phyloP scores from a whole-genome alignment of 1,140 invertebrate species.

The Papilio polytes region DNA sequence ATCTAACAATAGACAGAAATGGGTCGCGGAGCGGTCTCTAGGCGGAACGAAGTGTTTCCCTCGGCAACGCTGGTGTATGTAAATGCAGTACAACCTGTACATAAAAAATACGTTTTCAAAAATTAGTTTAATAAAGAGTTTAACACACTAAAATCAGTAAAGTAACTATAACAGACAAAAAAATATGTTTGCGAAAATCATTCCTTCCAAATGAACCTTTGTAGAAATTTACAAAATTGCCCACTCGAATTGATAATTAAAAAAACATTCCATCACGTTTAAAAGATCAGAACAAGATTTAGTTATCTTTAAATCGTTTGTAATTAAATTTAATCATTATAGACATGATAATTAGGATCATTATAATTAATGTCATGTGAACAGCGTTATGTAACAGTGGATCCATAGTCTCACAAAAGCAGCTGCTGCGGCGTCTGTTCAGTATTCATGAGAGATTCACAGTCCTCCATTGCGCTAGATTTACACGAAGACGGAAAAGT shows the following conservation, averaged over 20 bases:
- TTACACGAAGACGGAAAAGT: too few relatives aligned
- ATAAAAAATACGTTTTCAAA: background rate
- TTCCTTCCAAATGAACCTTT: background rate
- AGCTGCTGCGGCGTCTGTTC: constrained; percentile 44
- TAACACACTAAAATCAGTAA: background rate
- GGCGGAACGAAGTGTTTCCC: constrained; percentile 11
- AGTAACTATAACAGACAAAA: background rate
- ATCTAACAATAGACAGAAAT: constrained; percentile 36
- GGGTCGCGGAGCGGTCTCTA: constrained; percentile 34
- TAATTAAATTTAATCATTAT: background rate
- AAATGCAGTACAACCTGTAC: background rate
- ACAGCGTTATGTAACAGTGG: background rate
- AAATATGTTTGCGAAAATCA: too few relatives aligned
- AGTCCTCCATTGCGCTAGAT: constrained; percentile 43
- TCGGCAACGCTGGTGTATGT: background rate
- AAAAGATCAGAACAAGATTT: background rate
- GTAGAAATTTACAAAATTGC: background rate
- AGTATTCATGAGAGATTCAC: constrained; percentile 69
- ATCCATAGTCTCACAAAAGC: constrained; percentile 7
- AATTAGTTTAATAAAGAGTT: background rate
- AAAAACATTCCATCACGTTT: background rate
- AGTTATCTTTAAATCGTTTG: background rate
- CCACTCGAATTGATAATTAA: background rate
- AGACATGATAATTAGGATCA: background rate
- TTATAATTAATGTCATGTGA: constrained; percentile 9